A percentile compares a stretch with the other conserved stretches of the same genome.
Conservation (phyloP, 2,888 invertebrate species). For the Diplazon laetatorius region DNA sequence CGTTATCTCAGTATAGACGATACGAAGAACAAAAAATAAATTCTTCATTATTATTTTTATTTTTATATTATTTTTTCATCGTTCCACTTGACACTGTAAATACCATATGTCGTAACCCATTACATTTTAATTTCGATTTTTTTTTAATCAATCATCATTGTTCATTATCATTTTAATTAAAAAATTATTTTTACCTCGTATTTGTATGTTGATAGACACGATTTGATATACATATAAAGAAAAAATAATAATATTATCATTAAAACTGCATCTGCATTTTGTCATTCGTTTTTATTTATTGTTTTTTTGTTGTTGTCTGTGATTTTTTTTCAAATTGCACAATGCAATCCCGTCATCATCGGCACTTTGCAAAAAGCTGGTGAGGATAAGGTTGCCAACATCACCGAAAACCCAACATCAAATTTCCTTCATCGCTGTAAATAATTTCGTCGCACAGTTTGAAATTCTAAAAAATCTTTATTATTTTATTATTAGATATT, state of each 20-base stretch:
- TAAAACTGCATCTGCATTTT: conserved; percentile 76
- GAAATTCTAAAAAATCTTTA: background rate
- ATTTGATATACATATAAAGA: too few relatives aligned
- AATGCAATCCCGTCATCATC: conserved; percentile 34
- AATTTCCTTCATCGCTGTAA: conserved; percentile 40
- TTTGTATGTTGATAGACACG: conserved; percentile 77
- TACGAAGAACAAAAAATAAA: conserved; percentile 22
- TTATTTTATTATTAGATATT: too few relatives aligned
- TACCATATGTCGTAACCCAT: conserved; percentile 52
- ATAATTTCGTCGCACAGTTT: conserved; percentile 31
- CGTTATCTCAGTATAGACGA: background rate
- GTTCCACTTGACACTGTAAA: conserved; percentile 46
- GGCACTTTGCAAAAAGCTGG: conserved; percentile 48
- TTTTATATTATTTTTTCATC: too few relatives aligned
- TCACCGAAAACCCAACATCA: conserved; percentile 7
- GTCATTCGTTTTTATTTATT: too few relatives aligned
- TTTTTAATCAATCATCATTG: conserved; percentile 40
- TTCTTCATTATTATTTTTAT: too few relatives aligned
- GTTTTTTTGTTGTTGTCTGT: too few relatives aligned
- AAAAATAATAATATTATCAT: too few relatives aligned
- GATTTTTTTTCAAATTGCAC: conserved; percentile 62
- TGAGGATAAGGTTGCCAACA: conserved; percentile 10
- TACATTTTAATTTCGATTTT: too few relatives aligned
- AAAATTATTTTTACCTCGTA: conserved; percentile 60
- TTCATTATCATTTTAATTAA: conserved; percentile 47